phyloP scores from a whole-genome alignment of 2,113 vertebrate species.

The Sinocyclocheilus grahami region DNA sequence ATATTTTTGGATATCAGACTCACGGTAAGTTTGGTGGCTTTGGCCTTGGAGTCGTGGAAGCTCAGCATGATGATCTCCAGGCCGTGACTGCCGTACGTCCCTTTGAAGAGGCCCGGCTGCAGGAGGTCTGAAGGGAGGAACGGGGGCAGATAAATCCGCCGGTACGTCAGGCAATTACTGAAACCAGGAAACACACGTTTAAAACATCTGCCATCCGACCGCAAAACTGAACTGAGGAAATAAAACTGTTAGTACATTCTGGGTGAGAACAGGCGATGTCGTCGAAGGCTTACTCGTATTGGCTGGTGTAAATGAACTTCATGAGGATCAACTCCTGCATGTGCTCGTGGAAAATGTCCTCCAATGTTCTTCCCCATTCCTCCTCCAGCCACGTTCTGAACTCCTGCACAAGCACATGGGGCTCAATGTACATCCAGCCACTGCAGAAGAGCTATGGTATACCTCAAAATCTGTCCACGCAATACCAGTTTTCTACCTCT shows the following conservation, averaged over 20 bases:
- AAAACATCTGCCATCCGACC: neutral
- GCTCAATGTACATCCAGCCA: neutral
- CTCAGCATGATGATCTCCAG: conserved; percentile 98
- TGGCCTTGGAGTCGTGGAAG: conserved; percentile 84
- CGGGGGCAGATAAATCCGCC: conserved; percentile 95
- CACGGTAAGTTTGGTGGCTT: conserved; percentile 96
- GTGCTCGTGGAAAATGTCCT: conserved; percentile 98
- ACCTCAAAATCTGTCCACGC: neutral
- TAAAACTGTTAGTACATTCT: neutral
- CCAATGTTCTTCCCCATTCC: conserved; percentile 95
- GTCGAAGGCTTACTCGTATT: conserved; percentile 87
- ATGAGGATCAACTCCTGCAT: conserved; percentile 99
- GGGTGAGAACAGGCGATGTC: neutral
- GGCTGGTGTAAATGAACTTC: conserved; percentile 99
- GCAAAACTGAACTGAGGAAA: neutral
- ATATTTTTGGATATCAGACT: conserved; percentile 55
- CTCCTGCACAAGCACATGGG: conserved; percentile 76
- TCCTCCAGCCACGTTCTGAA: conserved; percentile 97
- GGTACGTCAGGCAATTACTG: conserved; percentile 98
- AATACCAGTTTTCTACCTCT: conserved; percentile 77
- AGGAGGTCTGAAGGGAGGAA: conserved; percentile 83
- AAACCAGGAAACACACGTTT: conserved; percentile 19
- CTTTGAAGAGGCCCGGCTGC: conserved; percentile 93
- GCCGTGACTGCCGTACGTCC: conserved; percentile 95
- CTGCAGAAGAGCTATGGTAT: neutral